Percentiles rank a stretch among this genome's conserved stretches.
Conservation (phyloP, 2,797 vertebrate genomes). For the Siniperca obscura region DNA sequence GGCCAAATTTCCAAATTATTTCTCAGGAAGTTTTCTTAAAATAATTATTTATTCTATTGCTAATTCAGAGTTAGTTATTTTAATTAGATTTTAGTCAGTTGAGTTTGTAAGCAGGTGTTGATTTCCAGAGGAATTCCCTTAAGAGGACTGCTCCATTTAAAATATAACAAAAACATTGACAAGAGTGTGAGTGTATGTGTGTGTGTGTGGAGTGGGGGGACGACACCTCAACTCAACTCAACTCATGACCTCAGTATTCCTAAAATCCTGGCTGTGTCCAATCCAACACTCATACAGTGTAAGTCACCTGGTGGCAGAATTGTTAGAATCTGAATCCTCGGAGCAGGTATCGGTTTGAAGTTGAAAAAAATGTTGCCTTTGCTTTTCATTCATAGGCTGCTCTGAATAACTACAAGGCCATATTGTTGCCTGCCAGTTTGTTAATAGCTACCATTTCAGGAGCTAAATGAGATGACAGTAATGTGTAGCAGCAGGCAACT, state of each 20-base stretch:
- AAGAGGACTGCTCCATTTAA: neutral
- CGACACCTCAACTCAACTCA: no score
- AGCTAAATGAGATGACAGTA: constrained; percentile 5
- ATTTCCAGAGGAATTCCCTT: neutral
- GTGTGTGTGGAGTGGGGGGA: no score
- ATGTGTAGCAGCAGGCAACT: constrained; percentile 4
- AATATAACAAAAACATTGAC: neutral
- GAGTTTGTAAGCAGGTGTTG: neutral
- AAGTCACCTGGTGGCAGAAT: neutral
- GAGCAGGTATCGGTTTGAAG: neutral
- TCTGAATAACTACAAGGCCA: neutral
- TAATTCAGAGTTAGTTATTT: neutral
- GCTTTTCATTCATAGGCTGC: neutral
- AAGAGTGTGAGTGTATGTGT: no score
- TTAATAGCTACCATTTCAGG: constrained; percentile 6
- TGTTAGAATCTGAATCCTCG: neutral
- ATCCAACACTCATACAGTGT: neutral
- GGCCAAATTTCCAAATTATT: neutral
- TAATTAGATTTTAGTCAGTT: neutral
- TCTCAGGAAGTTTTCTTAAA: neutral
- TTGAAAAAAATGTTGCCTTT: neutral
- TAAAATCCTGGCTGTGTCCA: no score
- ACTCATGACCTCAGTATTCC: neutral
- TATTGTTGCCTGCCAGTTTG: neutral
- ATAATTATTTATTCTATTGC: neutral